Evolutionary conservation across 2,797 vertebrate species (phyloP).

Genomic region (Characodon lateralis): DNA sequence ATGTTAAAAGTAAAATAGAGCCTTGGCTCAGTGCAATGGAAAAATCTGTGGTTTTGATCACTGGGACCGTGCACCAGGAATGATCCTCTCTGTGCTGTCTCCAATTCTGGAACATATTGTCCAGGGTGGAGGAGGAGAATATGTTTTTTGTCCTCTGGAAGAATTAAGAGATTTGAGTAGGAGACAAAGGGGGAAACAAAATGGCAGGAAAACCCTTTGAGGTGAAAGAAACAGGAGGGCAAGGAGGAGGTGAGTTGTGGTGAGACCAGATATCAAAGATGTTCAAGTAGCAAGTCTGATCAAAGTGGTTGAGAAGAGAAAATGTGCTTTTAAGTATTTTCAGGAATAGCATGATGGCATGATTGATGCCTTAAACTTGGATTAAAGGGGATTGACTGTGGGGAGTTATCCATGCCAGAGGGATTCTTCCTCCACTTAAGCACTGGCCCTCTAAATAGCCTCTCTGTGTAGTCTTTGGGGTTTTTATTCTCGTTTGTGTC

Average conservation of each 20-base stretch:
- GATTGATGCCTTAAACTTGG: conserved; percentile 48
- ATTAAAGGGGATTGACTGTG: conserved; percentile 38
- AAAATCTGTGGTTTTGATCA: conserved; percentile 74
- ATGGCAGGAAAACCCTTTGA: conserved; percentile 25
- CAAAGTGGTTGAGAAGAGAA: conserved; percentile 12
- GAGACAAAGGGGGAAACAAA: conserved; percentile 33
- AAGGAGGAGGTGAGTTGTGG: neutral
- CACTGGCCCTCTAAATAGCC: neutral
- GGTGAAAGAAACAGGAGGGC: conserved; percentile 16
- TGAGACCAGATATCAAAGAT: conserved; percentile 22
- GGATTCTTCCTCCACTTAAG: conserved; percentile 24
- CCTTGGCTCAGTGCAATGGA: conserved; percentile 70
- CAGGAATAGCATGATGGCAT: conserved; percentile 6
- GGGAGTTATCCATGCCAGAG: conserved; percentile 16
- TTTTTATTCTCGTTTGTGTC: neutral
- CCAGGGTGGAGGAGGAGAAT: conserved; percentile 51
- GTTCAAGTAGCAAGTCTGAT: neutral
- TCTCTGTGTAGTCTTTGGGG: neutral
- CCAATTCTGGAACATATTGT: conserved; percentile 53
- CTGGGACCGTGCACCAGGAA: conserved; percentile 48
- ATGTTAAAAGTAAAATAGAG: conserved; percentile 56
- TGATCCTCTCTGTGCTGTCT: conserved; percentile 45
- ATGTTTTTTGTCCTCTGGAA: conserved; percentile 20
- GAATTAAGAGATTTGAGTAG: conserved; percentile 28
- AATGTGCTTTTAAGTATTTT: conserved; percentile 18